These are phyloP conservation scores for Pinna nobilis DNA, from an alignment of 1,140 invertebrate genomes.

Conservation along the genomic window DNA sequence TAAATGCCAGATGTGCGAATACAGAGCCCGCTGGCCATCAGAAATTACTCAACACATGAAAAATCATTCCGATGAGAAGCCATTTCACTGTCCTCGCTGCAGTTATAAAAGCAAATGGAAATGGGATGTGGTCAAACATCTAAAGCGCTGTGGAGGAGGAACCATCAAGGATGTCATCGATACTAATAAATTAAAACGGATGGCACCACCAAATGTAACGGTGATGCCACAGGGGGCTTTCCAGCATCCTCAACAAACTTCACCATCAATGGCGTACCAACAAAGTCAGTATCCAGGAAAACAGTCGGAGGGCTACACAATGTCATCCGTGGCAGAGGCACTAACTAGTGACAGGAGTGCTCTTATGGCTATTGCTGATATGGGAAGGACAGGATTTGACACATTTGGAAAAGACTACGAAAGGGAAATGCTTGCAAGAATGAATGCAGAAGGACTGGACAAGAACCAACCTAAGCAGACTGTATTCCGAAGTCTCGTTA, in stretches of 20 bases:
- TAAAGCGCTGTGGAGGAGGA: slow-evolving; percentile 72
- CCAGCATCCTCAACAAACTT: slow-evolving; percentile 18
- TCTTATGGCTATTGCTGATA: slow-evolving; percentile 16
- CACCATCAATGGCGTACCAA: background rate
- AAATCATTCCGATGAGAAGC: slow-evolving; percentile 74
- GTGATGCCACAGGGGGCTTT: slow-evolving; percentile 59
- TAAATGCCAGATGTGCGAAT: slow-evolving; percentile 72
- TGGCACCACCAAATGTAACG: slow-evolving; percentile 66
- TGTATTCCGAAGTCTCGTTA: slow-evolving; percentile 57
- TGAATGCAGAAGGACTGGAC: background rate
- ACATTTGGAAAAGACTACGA: slow-evolving; percentile 12
- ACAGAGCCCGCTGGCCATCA: slow-evolving; percentile 73
- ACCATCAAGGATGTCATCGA: slow-evolving; percentile 74
- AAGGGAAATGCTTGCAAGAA: background rate
- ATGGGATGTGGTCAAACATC: slow-evolving; percentile 75
- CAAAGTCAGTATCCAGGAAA: no score
- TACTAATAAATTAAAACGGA: slow-evolving; percentile 56
- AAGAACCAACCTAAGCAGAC: slow-evolving; percentile 36
- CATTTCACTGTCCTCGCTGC: slow-evolving; percentile 72
- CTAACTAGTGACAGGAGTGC: slow-evolving; percentile 14
- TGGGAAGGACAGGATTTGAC: slow-evolving; percentile 8
- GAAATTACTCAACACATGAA: slow-evolving; percentile 75
- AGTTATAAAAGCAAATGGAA: slow-evolving; percentile 75
- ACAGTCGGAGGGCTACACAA: background rate
- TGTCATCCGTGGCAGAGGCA: slow-evolving; percentile 15